Base-by-base conservation (phyloP, 30 jellyfish, hydroid and myxozoan species). In the Aurelia sp. region DNA sequence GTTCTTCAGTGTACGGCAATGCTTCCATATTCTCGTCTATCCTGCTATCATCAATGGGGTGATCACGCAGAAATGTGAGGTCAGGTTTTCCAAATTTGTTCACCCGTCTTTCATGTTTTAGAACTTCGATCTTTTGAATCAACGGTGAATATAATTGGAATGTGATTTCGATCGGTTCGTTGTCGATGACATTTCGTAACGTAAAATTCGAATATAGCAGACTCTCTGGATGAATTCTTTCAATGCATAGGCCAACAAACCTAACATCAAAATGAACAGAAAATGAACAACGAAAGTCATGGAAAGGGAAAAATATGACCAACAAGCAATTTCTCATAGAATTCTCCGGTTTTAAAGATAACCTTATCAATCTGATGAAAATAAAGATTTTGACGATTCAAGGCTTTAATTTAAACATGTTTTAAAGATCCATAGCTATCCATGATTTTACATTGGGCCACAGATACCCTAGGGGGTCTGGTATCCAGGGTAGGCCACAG, bases 221-320 rank as follows among this genome's bases (percentile, higher is more conserved):
- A 66, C 85, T 95, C 51, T 95, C 97, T 62, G 74, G 71, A 18
- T 23, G 50, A 20, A 52, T 75, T 71, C 63, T 78, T 33, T 74
- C 66, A 44, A 95, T 86, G 83, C 99, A 95, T 20, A 95, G 48
- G 9, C 99, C 99, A 66, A 89, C 97, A 66, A 95, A 95, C 78
- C 99, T 95, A 70, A 18, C 7, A 44, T 44, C 13, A 44, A 44
- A 44, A 44, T 5, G 8, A 44, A 44, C 55, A 44, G 55, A n/a
- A n/a, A n/a, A n/a, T n/a, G n/a, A n/a, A n/a, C n/a, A n/a, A n/a
- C n/a, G 15, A 44, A 44, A 44, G 2, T 44, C 13, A 44, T 16
- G 8, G 55, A 44, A 7, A 44, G 0, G 55, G 55, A 16, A 7
- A 44, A 44, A 44, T 0, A 44, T 0, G 15, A 9, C 3, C 0